These are phyloP conservation scores for Phalacrocorax brasilianus DNA, from an alignment of 2,113 vertebrate species.

Conservation along the genomic window DNA sequence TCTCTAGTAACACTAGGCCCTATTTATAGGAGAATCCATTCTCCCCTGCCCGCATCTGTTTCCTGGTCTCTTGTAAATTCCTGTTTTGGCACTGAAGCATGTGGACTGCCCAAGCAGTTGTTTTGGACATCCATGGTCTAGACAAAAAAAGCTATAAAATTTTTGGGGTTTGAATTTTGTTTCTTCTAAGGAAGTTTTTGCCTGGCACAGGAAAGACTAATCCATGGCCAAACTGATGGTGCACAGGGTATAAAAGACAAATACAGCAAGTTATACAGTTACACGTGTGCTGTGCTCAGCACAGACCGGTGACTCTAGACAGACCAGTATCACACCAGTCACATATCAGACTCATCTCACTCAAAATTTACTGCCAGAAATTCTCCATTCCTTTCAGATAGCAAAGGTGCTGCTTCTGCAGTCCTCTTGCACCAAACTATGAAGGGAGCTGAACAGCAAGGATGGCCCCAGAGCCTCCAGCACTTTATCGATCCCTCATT, in stretches of 20 bases:
- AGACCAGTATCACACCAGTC: not conserved
- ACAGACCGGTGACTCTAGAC: not conserved
- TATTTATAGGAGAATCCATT: not conserved
- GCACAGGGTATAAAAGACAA: not conserved
- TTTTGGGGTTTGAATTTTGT: not conserved
- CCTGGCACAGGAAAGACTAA: not conserved
- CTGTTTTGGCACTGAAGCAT: not conserved
- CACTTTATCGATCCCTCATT: not conserved
- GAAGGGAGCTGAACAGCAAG: not conserved
- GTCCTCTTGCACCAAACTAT: not conserved
- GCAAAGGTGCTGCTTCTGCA: accelerated
- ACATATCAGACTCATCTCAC: not conserved
- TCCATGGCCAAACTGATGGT: not conserved
- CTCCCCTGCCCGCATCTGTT: not conserved
- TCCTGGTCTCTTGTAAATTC: not conserved
- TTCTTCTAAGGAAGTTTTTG: not conserved
- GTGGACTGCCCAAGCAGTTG: not conserved
- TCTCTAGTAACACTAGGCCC: not conserved
- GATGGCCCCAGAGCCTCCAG: not conserved
- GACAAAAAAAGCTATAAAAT: not conserved
- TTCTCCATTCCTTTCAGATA: not conserved
- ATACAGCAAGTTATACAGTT: not conserved
- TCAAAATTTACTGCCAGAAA: not conserved
- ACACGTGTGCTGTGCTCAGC: not conserved
- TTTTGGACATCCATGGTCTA: not conserved